Conservation (phyloP, 2,888 invertebrate species). For the Chouioia cunea region DNA sequence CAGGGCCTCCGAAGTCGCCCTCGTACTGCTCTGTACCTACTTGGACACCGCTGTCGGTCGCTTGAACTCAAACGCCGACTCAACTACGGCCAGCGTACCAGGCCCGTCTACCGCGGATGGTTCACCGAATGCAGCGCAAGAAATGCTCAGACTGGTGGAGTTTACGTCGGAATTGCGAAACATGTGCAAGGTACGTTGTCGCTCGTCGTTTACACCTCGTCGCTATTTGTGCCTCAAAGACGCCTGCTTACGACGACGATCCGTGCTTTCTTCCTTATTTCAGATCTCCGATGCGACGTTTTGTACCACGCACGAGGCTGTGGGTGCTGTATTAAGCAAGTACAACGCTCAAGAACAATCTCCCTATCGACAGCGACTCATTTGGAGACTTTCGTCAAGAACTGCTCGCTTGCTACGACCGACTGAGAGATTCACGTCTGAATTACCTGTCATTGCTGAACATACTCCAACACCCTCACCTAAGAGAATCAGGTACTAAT, state of each 20-base stretch:
- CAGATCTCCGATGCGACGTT: constrained; percentile 80
- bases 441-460: constrained; percentile 82
- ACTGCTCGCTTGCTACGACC: constrained; percentile 81
- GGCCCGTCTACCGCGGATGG: constrained; percentile 53
- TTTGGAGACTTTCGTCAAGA: constrained; percentile 82
- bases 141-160: constrained; percentile 76
- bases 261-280: constrained; percentile 21
- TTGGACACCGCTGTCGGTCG: constrained; percentile 72
- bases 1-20: constrained; percentile 81
- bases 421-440: constrained; percentile 79
- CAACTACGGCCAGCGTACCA: constrained; percentile 42
- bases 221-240: no score
- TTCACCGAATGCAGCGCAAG: constrained; percentile 65
- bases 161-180: constrained; percentile 80
- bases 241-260: no score
- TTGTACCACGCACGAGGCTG: constrained; percentile 74
- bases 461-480: constrained; percentile 70
- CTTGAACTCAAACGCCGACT: constrained; percentile 64
- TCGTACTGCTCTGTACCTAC: constrained; percentile 82
- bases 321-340: constrained; percentile 76
- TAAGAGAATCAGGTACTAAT: constrained; percentile 61
- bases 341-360: constrained; percentile 81
- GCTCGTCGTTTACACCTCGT: no score
- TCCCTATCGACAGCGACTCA: constrained; percentile 79
- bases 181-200: constrained; percentile 74